phyloP scores from a whole-genome alignment of 1,140 invertebrate genomes.

The Sycophaga agraensis region DNA sequence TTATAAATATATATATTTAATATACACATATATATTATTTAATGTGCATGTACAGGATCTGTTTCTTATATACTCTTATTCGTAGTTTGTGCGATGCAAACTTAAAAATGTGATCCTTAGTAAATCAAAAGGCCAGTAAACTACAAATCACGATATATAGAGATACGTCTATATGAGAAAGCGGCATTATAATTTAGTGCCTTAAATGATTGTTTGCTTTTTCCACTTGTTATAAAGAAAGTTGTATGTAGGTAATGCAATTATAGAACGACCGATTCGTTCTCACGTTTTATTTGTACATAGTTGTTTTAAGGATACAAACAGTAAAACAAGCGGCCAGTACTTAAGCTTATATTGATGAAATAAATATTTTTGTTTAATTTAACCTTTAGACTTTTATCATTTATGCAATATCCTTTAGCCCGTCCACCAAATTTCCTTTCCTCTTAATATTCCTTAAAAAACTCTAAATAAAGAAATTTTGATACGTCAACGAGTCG shows the following conservation, averaged over 20 bases:
- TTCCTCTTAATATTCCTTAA: too few species aligned
- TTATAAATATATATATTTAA: too few species aligned
- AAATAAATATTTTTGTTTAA: slow-evolving; percentile 33
- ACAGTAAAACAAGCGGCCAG: slow-evolving; percentile 38
- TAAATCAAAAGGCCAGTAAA: slow-evolving; percentile 33
- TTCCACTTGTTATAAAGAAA: slow-evolving; percentile 17
- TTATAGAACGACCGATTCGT: slow-evolving; percentile 18
- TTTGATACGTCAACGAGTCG: too few species aligned
- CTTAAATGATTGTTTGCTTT: slow-evolving; percentile 18
- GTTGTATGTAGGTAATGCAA: slow-evolving; percentile 26
- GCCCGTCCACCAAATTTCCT: too few species aligned
- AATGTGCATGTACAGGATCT: slow-evolving; percentile 26
- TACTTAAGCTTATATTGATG: slow-evolving; percentile 33
- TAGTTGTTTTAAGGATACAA: slow-evolving; percentile 24
- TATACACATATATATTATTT: slow-evolving; percentile 30
- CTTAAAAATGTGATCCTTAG: slow-evolving; percentile 31
- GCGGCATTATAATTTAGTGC: not conserved
- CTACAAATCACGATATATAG: slow-evolving; percentile 20
- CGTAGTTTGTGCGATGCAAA: slow-evolving; percentile 25
- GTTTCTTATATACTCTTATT: slow-evolving; percentile 23
- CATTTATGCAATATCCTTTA: not conserved
- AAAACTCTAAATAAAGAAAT: too few species aligned
- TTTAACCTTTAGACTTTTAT: slow-evolving; percentile 4
- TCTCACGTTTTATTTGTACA: slow-evolving; percentile 27
- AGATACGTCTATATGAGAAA: slow-evolving; percentile 5